phyloP scores from a whole-genome alignment of 2,113 vertebrate genomes.

The Dasyurus viverrinus region DNA sequence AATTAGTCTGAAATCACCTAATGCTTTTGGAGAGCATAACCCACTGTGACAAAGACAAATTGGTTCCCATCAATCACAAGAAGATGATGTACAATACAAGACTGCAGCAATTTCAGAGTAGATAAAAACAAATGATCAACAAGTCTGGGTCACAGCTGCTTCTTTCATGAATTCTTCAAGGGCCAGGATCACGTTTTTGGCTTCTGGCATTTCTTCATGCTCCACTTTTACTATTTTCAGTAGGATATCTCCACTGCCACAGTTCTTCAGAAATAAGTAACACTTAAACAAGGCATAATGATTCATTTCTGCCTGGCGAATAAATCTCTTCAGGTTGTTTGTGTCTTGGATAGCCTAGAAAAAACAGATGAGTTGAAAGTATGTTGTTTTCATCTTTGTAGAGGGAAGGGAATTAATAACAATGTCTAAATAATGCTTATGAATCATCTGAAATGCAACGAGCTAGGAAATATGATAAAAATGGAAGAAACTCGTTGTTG shows the following conservation, averaged over 20 bases:
- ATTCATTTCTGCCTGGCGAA: conserved; percentile 97
- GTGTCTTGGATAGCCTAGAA: conserved; percentile 97
- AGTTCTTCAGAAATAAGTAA: conserved; percentile 94
- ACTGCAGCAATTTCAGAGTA: background rate
- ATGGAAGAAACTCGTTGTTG: background rate
- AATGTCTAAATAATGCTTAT: conserved; percentile 30
- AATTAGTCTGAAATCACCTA: conserved; percentile 52
- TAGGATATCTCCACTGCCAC: conserved; percentile 94
- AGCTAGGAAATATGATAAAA: background rate
- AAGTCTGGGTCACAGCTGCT: conserved; percentile 69
- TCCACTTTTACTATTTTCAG: conserved; percentile 94
- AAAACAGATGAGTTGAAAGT: conserved; percentile 61
- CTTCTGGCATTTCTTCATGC: conserved; percentile 94
- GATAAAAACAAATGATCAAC: conserved; percentile 25
- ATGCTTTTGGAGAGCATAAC: conserved; percentile 67
- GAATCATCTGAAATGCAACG: background rate
- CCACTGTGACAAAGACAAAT: conserved; percentile 41
- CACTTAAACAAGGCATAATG: conserved; percentile 97
- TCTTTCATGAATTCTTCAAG: conserved; percentile 96
- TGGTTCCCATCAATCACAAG: conserved; percentile 37
- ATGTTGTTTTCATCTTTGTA: background rate
- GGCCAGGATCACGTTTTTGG: conserved; percentile 92
- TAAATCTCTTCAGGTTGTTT: conserved; percentile 97
- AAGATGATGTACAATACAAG: conserved; percentile 22
- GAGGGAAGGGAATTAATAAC: conserved; percentile 25